Evolutionary conservation across 2,888 invertebrate genomes (phyloP).

Genomic region (Heliconius erato): DNA sequence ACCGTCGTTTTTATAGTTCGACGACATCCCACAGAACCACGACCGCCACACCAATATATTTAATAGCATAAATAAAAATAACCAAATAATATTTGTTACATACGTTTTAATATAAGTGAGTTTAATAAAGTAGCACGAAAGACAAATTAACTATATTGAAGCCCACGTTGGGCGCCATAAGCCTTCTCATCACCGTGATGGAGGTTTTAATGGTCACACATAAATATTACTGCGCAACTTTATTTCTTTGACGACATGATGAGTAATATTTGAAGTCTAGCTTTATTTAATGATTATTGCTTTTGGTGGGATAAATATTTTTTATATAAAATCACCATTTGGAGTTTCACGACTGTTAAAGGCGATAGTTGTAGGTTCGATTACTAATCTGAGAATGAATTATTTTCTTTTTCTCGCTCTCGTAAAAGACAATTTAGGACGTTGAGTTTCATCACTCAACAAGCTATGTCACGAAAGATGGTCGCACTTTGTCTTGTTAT

Average conservation of each 20-base stretch:
- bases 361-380: neutral
- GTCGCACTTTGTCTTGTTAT: too few species aligned
- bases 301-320: neutral
- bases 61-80: neutral
- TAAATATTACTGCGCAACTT: constrained; percentile 61
- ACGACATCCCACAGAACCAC: too few species aligned
- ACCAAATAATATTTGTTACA: neutral
- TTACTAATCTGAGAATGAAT: too few species aligned
- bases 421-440: too few species aligned
- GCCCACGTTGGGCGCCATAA: constrained; percentile 66
- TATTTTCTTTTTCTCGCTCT: too few species aligned
- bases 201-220: constrained; percentile 67
- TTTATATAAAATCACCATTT: neutral
- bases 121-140: constrained; percentile 52
- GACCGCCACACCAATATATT: too few species aligned
- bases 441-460: too few species aligned
- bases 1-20: too few species aligned
- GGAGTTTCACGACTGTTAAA: too few species aligned
- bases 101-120: constrained; percentile 13
- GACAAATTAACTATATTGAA: constrained; percentile 66
- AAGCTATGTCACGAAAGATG: too few species aligned
- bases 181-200: constrained; percentile 64
- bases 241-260: constrained; percentile 37
- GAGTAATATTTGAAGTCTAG: constrained; percentile 12
- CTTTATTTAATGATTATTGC: constrained; percentile 11